Percentiles rank a stretch among this genome's conserved stretches.
These are phyloP conservation scores for Syrrhaptes paradoxus DNA, from an alignment of 2,113 vertebrate genomes.

Conservation along the genomic window DNA sequence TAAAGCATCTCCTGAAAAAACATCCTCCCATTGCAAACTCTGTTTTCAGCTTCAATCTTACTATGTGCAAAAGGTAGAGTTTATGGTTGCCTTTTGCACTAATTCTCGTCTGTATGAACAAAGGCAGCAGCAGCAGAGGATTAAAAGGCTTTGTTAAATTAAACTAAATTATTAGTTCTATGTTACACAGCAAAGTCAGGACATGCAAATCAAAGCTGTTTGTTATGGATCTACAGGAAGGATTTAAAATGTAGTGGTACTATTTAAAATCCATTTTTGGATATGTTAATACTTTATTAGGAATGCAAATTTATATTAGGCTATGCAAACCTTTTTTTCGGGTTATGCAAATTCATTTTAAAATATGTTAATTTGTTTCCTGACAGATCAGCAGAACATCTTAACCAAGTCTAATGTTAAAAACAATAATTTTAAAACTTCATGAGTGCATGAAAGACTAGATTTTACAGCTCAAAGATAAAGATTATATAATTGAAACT, in stretches of 20 bases:
- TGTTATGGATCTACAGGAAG: conserved; percentile 7
- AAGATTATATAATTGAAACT: neutral
- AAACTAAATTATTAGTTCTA: neutral
- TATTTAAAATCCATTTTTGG: conserved; percentile 44
- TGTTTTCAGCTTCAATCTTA: neutral
- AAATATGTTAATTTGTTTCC: conserved; percentile 21
- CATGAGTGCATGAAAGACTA: neutral
- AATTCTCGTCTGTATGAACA: neutral
- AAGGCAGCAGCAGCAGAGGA: neutral
- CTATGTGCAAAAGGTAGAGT: neutral
- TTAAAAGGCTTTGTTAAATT: neutral
- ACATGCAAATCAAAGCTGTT: conserved; percentile 66
- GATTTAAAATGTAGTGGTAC: conserved; percentile 8
- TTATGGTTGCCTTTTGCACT: neutral
- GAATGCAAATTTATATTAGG: conserved; percentile 49
- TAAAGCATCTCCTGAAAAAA: neutral
- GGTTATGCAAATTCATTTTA: conserved; percentile 47
- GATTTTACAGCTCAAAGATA: neutral
- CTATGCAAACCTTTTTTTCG: neutral
- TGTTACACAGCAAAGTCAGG: conserved; percentile 54
- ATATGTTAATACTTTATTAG: conserved; percentile 62
- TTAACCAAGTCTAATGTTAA: neutral
- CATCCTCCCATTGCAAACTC: neutral
- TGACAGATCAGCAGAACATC: neutral
- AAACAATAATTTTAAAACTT: neutral